These are phyloP conservation scores for Paralvinella palmiformis DNA, from an alignment of 1,140 invertebrate species.

Conservation along the genomic window DNA sequence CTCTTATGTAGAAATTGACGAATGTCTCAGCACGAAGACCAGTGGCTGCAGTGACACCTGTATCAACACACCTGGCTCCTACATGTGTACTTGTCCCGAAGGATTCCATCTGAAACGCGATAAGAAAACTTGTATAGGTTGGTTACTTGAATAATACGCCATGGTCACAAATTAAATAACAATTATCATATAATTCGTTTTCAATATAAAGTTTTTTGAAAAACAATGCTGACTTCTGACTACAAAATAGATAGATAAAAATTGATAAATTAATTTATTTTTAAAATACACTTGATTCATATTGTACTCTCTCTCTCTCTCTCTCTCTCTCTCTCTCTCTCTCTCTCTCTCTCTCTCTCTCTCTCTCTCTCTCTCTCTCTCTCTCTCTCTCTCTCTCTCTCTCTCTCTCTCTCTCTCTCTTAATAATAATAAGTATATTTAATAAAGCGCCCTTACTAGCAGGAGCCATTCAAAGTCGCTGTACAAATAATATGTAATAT, in stretches of 20 bases:
- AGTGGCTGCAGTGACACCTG: conserved; percentile 61
- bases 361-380: conserved; percentile 9
- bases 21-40: conserved; percentile 52
- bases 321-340: conserved; percentile 14
- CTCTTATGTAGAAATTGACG: conserved; percentile 35
- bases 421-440: too few relatives aligned
- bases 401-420: conserved; percentile 14
- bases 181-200: too few relatives aligned
- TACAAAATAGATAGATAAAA: too few relatives aligned
- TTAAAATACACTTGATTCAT: too few relatives aligned
- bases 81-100: conserved; percentile 71
- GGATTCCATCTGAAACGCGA: conserved; percentile 55
- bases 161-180: too few relatives aligned
- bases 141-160: too few relatives aligned
- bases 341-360: conserved; percentile 15
- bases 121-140: conserved; percentile 27
- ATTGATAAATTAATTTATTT: too few relatives aligned
- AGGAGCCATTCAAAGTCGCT: too few relatives aligned
- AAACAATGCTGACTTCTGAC: too few relatives aligned
- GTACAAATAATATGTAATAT: too few relatives aligned
- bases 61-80: conserved; percentile 66
- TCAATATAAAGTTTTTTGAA: too few relatives aligned
- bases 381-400: conserved; percentile 15
- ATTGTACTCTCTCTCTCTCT: conserved; percentile 16
- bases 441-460: too few relatives aligned